A percentile compares a stretch with the other conserved stretches of the same genome.
phyloP scores from a whole-genome alignment of 1,140 invertebrate genomes.

The Gonatopus flavifemur region DNA sequence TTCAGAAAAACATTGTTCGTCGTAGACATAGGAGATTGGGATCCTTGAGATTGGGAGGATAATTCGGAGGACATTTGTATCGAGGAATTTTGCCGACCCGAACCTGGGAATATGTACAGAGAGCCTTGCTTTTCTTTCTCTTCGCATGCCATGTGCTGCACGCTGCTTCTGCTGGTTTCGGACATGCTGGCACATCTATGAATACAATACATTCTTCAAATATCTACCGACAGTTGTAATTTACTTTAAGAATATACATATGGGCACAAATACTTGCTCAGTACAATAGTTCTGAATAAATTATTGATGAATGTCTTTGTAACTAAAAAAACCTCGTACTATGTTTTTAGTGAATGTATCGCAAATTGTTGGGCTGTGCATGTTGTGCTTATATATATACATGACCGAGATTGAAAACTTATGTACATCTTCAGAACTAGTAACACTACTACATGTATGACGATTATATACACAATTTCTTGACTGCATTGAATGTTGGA shows the following conservation, averaged over 20 bases:
- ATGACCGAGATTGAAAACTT: too few relatives aligned
- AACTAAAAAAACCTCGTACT: background rate
- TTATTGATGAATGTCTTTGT: background rate
- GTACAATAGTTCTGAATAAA: background rate
- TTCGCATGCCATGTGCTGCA: slow-evolving; percentile 45
- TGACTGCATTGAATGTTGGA: too few relatives aligned
- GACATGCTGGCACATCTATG: slow-evolving; percentile 56
- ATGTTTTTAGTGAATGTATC: background rate
- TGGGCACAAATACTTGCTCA: background rate
- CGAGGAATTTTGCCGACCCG: slow-evolving; percentile 12
- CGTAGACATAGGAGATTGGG: background rate
- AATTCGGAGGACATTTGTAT: background rate
- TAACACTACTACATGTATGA: too few relatives aligned
- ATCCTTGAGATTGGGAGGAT: background rate
- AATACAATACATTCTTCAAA: slow-evolving; percentile 2
- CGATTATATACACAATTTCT: too few relatives aligned
- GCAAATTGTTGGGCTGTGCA: background rate
- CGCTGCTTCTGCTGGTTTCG: slow-evolving; percentile 36
- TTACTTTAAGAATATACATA: too few relatives aligned
- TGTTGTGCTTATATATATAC: background rate
- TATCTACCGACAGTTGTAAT: too few relatives aligned
- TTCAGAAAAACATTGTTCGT: slow-evolving; percentile 1
- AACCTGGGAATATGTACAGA: slow-evolving; percentile 48
- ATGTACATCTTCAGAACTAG: too few relatives aligned
- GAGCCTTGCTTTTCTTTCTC: slow-evolving; percentile 46